phyloP scores from a whole-genome alignment of 1,140 invertebrate species.

The Euwallacea fornicatus region DNA sequence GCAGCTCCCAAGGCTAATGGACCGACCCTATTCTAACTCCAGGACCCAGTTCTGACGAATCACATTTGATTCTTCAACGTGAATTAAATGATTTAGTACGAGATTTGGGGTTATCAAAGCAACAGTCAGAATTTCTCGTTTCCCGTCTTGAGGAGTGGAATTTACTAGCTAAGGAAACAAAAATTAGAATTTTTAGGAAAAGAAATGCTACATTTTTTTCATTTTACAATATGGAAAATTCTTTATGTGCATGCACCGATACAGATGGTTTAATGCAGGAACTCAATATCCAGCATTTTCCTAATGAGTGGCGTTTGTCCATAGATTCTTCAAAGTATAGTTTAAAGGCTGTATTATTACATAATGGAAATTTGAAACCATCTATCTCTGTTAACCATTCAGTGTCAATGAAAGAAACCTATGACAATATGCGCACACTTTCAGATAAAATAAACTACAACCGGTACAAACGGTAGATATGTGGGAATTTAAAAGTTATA shows the following conservation, averaged over 20 bases:
- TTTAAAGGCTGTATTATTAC: conserved; percentile 10
- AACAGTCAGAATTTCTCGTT: conserved; percentile 3
- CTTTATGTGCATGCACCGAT: background rate
- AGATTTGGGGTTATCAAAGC: too few species aligned
- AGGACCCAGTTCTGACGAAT: background rate
- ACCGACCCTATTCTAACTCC: background rate
- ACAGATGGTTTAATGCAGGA: conserved; percentile 16
- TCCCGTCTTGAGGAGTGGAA: conserved; percentile 8
- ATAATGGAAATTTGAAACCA: too few species aligned
- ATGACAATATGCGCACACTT: too few species aligned
- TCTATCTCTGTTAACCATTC: too few species aligned
- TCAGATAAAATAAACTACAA: too few species aligned
- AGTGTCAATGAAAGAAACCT: too few species aligned
- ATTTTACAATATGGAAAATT: too few species aligned
- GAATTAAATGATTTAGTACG: too few species aligned
- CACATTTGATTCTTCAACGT: too few species aligned
- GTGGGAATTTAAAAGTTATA: too few species aligned
- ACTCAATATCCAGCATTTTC: conserved; percentile 9
- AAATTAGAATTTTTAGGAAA: too few species aligned
- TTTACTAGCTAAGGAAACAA: conserved; percentile 11
- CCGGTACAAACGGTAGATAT: too few species aligned
- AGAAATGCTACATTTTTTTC: conserved; percentile 9
- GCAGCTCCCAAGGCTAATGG: background rate
- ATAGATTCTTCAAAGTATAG: background rate
- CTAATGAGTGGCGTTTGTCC: conserved; percentile 3